These are phyloP conservation scores for Caenorhabditis sp. DNA, from an alignment of 2,888 invertebrate genomes.

Conservation along the genomic window DNA sequence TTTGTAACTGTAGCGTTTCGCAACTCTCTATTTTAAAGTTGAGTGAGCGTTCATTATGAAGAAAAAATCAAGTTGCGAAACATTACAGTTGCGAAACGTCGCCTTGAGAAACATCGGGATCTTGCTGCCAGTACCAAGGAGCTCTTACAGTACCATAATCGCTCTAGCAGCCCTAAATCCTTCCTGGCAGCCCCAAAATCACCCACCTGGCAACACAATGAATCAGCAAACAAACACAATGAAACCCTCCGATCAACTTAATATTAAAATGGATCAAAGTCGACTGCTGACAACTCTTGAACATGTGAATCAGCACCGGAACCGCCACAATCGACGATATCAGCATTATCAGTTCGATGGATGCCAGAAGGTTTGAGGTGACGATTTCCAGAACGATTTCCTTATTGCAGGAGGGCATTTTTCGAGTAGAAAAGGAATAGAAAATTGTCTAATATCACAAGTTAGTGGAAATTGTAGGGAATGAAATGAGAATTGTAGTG, in stretches of 20 bases:
- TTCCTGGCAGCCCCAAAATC: neutral
- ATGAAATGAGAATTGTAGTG: too few relatives aligned
- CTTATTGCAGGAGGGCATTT: neutral
- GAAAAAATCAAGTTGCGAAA: too few relatives aligned
- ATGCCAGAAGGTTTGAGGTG: neutral
- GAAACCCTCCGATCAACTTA: constrained; percentile 23
- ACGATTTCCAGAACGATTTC: neutral
- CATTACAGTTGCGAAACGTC: too few relatives aligned
- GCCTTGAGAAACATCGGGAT: too few relatives aligned
- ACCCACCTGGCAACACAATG: constrained; percentile 29
- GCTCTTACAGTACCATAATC: neutral
- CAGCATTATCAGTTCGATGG: neutral
- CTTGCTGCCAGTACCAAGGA: too few relatives aligned
- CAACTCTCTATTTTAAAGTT: too few relatives aligned
- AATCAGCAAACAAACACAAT: constrained; percentile 12
- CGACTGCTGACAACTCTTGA: neutral
- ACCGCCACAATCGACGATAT: constrained; percentile 7
- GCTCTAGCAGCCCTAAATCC: neutral
- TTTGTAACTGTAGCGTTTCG: too few relatives aligned
- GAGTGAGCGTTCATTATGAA: too few relatives aligned
- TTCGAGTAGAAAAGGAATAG: too few relatives aligned
- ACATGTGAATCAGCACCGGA: constrained; percentile 1
- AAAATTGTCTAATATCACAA: too few relatives aligned
- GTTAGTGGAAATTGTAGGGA: too few relatives aligned
- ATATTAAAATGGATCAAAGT: constrained; percentile 17